Evolutionary conservation across 37 sponge, comb jelly and placozoan genomes (phyloP), one percentile per base, ranked within the genome.

Genomic region (Beroe forskalii): DNA sequence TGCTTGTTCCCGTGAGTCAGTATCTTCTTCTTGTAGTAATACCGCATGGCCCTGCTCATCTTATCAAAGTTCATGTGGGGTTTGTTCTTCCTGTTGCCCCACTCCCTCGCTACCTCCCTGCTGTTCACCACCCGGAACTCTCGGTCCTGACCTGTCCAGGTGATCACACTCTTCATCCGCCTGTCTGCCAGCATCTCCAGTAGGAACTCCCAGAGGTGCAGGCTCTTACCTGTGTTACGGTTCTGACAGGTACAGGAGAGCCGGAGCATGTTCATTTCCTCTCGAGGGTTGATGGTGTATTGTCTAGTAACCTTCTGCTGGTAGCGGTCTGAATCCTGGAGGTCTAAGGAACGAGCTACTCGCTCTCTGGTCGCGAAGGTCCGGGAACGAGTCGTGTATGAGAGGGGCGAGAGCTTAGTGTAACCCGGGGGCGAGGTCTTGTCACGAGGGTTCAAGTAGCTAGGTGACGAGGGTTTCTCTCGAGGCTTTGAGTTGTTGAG

Each of bases 21-120:
- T 23, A 80, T 80, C 1, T 80, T 80, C 86, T 80, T 80, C 86
- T 80, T 80, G 55, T 80, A 80, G 86, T 80, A 80, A 24, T 80
- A 80, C 86, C 86, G 12, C 86, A 80, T 80, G 40, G 86, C 86
- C 25, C 86, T 41, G 28, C 86, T 80, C 86, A 80, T 80, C 30
- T 80, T 80, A n/a, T 80, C 86, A 43, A 80, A 80, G 86, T 80
- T 80, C 86, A 80, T 80, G 86, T 80, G 86, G 86, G 86, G 86
- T 25, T 80, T 80, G 86, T 80, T 80, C 55, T 80, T 80, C 86
- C 86, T 41, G 86, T 41, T 43, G 25, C 86, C 86, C 86, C 86
- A 80, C 86, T 80, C 86, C 28, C 86, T 3, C n/a, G 86, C 86
- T 24, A 80, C 86, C 86, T 80, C 86, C 55, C 86, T 8, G 30